Conservation (phyloP, 2,888 invertebrate species). For the Nudaria mundana region DNA sequence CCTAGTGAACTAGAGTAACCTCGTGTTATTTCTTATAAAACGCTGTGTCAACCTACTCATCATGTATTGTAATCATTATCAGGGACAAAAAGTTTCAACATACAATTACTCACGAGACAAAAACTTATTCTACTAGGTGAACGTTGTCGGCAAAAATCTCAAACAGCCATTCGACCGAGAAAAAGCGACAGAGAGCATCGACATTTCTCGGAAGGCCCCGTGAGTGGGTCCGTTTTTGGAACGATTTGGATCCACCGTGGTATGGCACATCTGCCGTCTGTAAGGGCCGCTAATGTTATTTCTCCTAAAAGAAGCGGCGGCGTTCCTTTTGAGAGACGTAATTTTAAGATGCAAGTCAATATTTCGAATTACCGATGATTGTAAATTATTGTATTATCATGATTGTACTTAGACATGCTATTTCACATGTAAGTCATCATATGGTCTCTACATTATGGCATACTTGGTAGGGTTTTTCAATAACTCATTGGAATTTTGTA, state of each 20-base stretch:
- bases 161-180: slow-evolving; percentile 48
- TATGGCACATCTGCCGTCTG: slow-evolving; percentile 70
- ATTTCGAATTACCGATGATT: not conserved
- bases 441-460: no score
- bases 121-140: slow-evolving; percentile 50
- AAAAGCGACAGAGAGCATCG: slow-evolving; percentile 46
- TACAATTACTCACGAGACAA: slow-evolving; percentile 52
- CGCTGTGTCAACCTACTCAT: slow-evolving; percentile 20
- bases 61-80: slow-evolving; percentile 38
- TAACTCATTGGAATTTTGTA: no score
- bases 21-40: no score
- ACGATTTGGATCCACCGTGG: slow-evolving; percentile 51
- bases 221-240: slow-evolving; percentile 55
- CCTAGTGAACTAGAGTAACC: no score
- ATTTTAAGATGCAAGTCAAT: slow-evolving; percentile 9
- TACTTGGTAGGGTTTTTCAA: no score
- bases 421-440: no score
- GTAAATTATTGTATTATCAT: not conserved
- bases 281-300: slow-evolving; percentile 55
- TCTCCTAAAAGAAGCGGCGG: slow-evolving; percentile 28
- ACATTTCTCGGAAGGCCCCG: slow-evolving; percentile 73
- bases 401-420: not conserved
- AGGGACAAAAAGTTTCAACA: slow-evolving; percentile 33
- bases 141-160: slow-evolving; percentile 70
- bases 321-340: slow-evolving; percentile 37